Percentiles rank a stretch among this genome's conserved stretches.
phyloP scores from a whole-genome alignment of 2,113 vertebrate genomes.

The Gadus macrocephalus region DNA sequence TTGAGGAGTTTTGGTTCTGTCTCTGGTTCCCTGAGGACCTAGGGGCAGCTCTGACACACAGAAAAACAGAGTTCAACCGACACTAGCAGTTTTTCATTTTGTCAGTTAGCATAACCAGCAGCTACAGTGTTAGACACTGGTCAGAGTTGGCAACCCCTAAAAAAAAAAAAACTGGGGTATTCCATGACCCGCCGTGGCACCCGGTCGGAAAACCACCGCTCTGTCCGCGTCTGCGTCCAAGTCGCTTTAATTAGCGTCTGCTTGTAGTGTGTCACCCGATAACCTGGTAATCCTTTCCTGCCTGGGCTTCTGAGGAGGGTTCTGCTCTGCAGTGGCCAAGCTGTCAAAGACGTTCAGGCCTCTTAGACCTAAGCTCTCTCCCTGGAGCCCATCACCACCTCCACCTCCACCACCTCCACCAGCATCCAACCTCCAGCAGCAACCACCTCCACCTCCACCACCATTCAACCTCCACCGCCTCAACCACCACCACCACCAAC shows the following conservation, averaged over 20 bases:
- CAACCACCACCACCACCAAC: too few species aligned
- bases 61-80: too few species aligned
- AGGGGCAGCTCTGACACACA: too few species aligned
- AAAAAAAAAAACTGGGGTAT: neutral
- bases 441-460: too few species aligned
- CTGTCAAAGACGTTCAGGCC: constrained; percentile 11
- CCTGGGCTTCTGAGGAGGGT: constrained; percentile 23
- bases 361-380: constrained; percentile 4
- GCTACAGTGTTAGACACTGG: neutral
- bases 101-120: neutral
- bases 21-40: too few species aligned
- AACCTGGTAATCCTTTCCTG: constrained; percentile 49
- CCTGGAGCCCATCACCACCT: neutral
- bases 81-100: neutral
- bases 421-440: too few species aligned
- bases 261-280: constrained; percentile 43
- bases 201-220: neutral
- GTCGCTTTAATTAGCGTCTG: constrained; percentile 42
- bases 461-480: too few species aligned
- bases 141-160: neutral
- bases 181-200: neutral
- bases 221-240: constrained; percentile 15
- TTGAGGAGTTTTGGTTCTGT: too few species aligned
- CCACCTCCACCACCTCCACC: too few species aligned
- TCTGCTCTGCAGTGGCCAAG: constrained; percentile 14